These are phyloP conservation scores for Pseudolaguvia tuberculata DNA, from an alignment of 2,113 vertebrate genomes.

Conservation along the genomic window DNA sequence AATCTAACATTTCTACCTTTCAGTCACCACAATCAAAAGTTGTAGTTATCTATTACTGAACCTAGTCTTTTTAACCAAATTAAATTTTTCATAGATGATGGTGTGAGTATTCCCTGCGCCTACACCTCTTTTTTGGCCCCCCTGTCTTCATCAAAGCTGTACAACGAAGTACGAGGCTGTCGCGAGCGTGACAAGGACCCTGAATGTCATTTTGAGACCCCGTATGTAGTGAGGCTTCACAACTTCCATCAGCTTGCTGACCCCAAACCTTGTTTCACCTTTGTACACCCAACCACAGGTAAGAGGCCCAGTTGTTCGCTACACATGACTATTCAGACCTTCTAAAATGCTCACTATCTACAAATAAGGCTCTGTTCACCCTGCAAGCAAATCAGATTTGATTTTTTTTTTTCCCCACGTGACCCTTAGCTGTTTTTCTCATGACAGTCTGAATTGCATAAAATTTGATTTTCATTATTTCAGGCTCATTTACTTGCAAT, in stretches of 20 bases:
- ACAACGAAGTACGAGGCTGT: conserved; percentile 86
- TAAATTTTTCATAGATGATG: conserved; percentile 66
- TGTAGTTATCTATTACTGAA: too few species aligned
- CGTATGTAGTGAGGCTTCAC: conserved; percentile 87
- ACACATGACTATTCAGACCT: background rate
- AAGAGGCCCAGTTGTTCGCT: background rate
- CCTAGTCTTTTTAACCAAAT: background rate
- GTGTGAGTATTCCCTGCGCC: conserved; percentile 83
- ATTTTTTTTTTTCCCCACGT: too few species aligned
- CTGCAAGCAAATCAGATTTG: too few species aligned
- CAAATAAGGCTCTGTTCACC: background rate
- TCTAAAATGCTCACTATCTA: background rate
- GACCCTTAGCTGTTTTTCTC: too few species aligned
- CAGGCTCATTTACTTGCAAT: too few species aligned
- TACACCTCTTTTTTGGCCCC: conserved; percentile 89
- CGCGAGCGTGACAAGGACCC: conserved; percentile 83
- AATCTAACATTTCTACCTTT: too few species aligned
- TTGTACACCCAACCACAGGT: conserved; percentile 75
- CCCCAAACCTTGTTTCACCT: conserved; percentile 84
- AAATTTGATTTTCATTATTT: too few species aligned
- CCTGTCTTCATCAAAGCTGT: conserved; percentile 90
- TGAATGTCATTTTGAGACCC: conserved; percentile 88
- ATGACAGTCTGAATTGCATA: too few species aligned
- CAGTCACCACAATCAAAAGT: too few species aligned
- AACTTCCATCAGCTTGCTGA: conserved; percentile 88